These are phyloP conservation scores for Apomyelois bistriatella DNA, from an alignment of 2,888 invertebrate species.

Conservation along the genomic window DNA sequence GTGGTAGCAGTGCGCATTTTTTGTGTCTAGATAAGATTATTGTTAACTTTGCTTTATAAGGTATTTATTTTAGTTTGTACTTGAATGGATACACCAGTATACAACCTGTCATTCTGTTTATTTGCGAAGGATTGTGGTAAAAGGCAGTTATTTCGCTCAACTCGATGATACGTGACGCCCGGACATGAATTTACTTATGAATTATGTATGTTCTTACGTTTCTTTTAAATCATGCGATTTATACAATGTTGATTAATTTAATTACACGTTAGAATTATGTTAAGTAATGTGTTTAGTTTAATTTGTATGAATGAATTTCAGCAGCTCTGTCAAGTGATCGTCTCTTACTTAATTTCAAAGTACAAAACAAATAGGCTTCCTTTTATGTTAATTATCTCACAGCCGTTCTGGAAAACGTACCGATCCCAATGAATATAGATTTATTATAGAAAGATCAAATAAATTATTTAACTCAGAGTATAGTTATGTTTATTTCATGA, in stretches of 20 bases:
- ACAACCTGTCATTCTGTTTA: conserved; percentile 52
- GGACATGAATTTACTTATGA: conserved; percentile 44
- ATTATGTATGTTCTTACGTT: conserved; percentile 36
- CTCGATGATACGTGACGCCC: conserved; percentile 32
- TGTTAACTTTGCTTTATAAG: conserved; percentile 73
- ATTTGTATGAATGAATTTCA: conserved; percentile 59
- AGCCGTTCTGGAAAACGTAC: conserved; percentile 54
- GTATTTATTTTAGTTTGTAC: conserved; percentile 79
- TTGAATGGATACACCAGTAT: conserved; percentile 76
- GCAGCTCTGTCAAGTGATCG: conserved; percentile 55
- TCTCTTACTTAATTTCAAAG: conserved; percentile 70
- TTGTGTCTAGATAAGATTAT: conserved; percentile 57
- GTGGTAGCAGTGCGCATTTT: conserved; percentile 58
- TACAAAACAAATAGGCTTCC: conserved; percentile 71
- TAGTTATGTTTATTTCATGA: conserved; percentile 60
- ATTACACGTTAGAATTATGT: conserved; percentile 52
- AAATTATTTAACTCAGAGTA: conserved; percentile 63
- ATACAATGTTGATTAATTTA: conserved; percentile 56
- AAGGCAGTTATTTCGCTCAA: conserved; percentile 28
- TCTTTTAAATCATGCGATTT: conserved; percentile 42
- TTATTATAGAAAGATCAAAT: conserved; percentile 58
- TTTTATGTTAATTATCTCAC: conserved; percentile 45
- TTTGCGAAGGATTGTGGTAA: conserved; percentile 35
- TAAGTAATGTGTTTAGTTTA: conserved; percentile 60
- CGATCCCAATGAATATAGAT: conserved; percentile 49